Evolutionary conservation across 64 coral and sea anemone genomes (phyloP).

Genomic region (Stylophora pistillata): DNA sequence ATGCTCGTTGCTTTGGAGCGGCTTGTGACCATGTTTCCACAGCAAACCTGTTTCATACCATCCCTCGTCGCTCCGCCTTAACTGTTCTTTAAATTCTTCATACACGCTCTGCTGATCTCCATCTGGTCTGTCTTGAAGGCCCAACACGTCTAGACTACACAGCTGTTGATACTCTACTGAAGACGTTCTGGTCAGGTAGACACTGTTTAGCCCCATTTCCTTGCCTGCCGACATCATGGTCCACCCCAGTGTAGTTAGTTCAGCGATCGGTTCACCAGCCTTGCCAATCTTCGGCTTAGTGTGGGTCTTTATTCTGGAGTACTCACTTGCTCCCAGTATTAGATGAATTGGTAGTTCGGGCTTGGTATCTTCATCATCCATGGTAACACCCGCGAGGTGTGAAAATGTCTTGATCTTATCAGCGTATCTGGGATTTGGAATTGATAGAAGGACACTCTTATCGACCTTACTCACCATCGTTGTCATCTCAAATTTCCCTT

Average conservation of each 20-base stretch:
- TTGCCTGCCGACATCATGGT: slow-evolving; percentile 44
- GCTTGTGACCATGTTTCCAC: too few relatives aligned
- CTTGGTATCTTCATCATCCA: slow-evolving; percentile 55
- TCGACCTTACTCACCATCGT: slow-evolving; percentile 32
- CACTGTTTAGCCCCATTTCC: slow-evolving; percentile 20
- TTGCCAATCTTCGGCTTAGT: too few relatives aligned
- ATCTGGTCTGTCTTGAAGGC: slow-evolving; percentile 49
- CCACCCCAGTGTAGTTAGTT: slow-evolving; percentile 53
- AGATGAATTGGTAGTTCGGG: too few relatives aligned
- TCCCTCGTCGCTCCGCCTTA: too few relatives aligned
- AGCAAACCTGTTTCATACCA: too few relatives aligned
- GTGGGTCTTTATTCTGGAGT: too few relatives aligned
- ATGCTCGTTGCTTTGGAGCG: slow-evolving; percentile 45
- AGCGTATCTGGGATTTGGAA: slow-evolving; percentile 54
- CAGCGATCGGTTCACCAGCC: slow-evolving; percentile 34
- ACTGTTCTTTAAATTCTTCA: too few relatives aligned
- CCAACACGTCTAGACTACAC: slow-evolving; percentile 58
- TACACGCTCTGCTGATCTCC: slow-evolving; percentile 43
- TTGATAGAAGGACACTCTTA: slow-evolving; percentile 19
- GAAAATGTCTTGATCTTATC: slow-evolving; percentile 18
- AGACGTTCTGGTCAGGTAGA: slow-evolving; percentile 43
- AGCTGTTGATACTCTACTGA: slow-evolving; percentile 44
- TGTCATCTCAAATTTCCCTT: slow-evolving; percentile 42
- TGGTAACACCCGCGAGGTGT: slow-evolving; percentile 31
- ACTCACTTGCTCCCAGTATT: too few relatives aligned